Evolutionary conservation across 1,140 invertebrate genomes (phyloP), one percentile per base, ranked within the genome.

Genomic region (Caenorhabditis latens): DNA sequence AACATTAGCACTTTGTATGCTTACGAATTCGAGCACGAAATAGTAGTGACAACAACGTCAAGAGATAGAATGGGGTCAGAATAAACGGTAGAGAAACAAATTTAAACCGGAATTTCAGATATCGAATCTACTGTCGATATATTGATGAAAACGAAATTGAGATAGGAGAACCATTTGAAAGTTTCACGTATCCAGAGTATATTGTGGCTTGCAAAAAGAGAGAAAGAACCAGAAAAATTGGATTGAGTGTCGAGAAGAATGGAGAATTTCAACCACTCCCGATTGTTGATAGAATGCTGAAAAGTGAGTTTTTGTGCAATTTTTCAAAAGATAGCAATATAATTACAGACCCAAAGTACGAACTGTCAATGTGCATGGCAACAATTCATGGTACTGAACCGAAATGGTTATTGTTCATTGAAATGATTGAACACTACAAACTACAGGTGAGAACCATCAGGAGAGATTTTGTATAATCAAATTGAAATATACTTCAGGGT

Each of bases 381-480:
- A 6, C 83, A 9, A 61, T 84, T 21, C 61, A 84, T 21, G 83
- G 83, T 0, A 4, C 11, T 4, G 83, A 84, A 42, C 55, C 83
- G 42, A 84, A 84, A 48, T 84, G 83, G 83, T 24, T 84, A 14
- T 8, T 84, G 53, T 21, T 84, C 5, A 24, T 32, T 14, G 83
- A 84, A 42, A 46, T 84, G 19, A 65, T 84, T 40, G 83, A 84
- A 21, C 58, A 84, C 13, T 84, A 13, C 21, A 84, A 84, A 42
- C 5, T 83, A 21, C 82, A 83, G 82, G 82, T 55, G 82, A 83
- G 4, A 14, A 48, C 42, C 14, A 8, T 48, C 4, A 50, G 50
- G 1, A 50, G 14, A 50, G 4, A 50, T 79, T 79, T 8, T 55
- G 16, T 75, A 19, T 43, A 8, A 4, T 75, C 3, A 24, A 21